A percentile compares a stretch with the other conserved stretches of the same genome.
phyloP scores from a whole-genome alignment of 2,113 vertebrate genomes.

The Eira barbara region DNA sequence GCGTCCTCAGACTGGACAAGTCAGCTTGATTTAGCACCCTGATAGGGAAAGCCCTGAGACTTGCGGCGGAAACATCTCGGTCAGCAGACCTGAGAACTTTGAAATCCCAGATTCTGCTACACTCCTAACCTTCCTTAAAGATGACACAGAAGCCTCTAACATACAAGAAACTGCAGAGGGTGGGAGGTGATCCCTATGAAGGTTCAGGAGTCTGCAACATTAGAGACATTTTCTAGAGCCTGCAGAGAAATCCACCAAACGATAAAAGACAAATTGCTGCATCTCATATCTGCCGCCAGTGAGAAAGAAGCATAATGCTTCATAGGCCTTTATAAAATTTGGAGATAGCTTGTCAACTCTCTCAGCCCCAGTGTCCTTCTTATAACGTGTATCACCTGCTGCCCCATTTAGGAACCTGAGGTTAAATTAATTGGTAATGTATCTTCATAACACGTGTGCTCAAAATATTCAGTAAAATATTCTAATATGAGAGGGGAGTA shows the following conservation, averaged over 20 bases:
- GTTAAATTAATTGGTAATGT: not conserved
- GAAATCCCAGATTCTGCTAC: not conserved
- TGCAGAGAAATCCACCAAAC: not conserved
- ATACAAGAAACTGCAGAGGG: not conserved
- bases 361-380: not conserved
- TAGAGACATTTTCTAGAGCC: not conserved
- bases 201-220: not conserved
- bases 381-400: not conserved
- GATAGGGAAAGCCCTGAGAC: not conserved
- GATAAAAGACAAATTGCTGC: not conserved
- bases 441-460: not conserved
- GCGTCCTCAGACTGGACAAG: not conserved
- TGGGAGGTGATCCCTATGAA: not conserved
- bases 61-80: not conserved
- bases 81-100: not conserved
- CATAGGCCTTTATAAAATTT: not conserved
- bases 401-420: not conserved
- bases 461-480: not conserved
- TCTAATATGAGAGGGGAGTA: not conserved
- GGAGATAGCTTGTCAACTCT: not conserved
- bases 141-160: not conserved
- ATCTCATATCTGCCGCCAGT: not conserved
- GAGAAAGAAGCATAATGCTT: not conserved
- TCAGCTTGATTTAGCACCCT: not conserved
- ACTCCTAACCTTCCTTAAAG: not conserved